Evolutionary conservation across 2,888 invertebrate genomes (phyloP), one percentile per base, ranked within the genome.

Genomic region (Therioaphis trifolii): DNA sequence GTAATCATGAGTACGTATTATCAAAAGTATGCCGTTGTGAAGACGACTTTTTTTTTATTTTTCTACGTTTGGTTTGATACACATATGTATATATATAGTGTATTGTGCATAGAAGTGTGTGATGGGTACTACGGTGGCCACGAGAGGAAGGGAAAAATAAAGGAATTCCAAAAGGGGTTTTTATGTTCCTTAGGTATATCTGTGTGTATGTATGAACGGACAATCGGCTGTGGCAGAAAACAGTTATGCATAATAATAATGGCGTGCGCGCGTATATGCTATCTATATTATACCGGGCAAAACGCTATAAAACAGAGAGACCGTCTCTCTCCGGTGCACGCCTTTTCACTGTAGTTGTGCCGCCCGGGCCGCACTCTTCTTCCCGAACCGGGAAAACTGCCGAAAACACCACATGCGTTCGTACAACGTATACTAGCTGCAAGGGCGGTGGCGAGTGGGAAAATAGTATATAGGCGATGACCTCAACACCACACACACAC

Each of bases 171-270:
- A 79, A 78, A 55, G 18, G 55, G 78, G 52, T 52, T 78, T 74
- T 78, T 78, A 68, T 55, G 68, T 78, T 78, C 68, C 68, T 78
- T 61, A 71, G 35, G 58, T 71, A 61, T 71, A 35, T 58, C 21
- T 49, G 35, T 29, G 61, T 63, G 18, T 24, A 27, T 29, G 18
- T 63, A 76, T 66, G 79, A 35, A 58, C 71, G 82, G 82, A 82
- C 82, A 82, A 82, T 82, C 82, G 82, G 82, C 29, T n/a, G 49
- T 74, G 74, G 82, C 74, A 40, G 74, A 82, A 82, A 82, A 82
- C 82, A 27, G 80, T 80, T 72, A 72, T 74, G 63, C 74, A 82
- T 74, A 82, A 74, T 66, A 79, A 80, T 71, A 74, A 63, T 40
- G 63, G 72, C 40, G 55, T 3, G 14, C 58, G 61, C 9, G n/a